Evolutionary conservation across 2,113 vertebrate species (phyloP).

Genomic region (Eulemur rufifrons): DNA sequence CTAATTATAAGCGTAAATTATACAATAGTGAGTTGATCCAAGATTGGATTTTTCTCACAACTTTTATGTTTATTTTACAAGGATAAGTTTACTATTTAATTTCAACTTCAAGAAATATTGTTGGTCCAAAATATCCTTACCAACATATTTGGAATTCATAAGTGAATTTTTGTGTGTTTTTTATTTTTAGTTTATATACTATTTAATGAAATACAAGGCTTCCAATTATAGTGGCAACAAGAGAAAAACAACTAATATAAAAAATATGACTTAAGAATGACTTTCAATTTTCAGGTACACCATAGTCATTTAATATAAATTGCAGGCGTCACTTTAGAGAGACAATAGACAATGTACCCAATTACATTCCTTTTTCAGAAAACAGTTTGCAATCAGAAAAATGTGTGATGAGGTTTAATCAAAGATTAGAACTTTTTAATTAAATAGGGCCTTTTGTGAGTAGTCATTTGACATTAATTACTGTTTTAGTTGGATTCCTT

Average conservation of each 20-base stretch:
- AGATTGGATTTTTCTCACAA: neutral
- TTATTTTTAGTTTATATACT: neutral
- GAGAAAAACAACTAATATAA: neutral
- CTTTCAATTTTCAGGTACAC: slow-evolving; percentile 73
- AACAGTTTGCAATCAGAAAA: slow-evolving; percentile 84
- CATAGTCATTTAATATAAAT: slow-evolving; percentile 80
- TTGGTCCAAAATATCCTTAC: neutral
- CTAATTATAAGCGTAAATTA: neutral
- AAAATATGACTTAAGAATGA: slow-evolving; percentile 45
- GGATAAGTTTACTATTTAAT: neutral
- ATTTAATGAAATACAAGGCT: slow-evolving; percentile 17
- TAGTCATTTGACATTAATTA: slow-evolving; percentile 88
- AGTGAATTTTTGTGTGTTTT: neutral
- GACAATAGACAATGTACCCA: slow-evolving; percentile 80
- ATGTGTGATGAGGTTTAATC: slow-evolving; percentile 83
- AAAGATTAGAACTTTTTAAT: slow-evolving; percentile 89
- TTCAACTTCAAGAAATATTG: slow-evolving; percentile 19
- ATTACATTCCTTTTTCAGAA: slow-evolving; percentile 82
- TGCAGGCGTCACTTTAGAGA: slow-evolving; percentile 82
- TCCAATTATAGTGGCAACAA: neutral
- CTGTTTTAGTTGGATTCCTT: slow-evolving; percentile 85
- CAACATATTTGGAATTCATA: neutral
- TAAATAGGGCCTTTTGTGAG: slow-evolving; percentile 84
- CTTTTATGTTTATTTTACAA: slow-evolving; percentile 31
- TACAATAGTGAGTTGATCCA: neutral